Evolutionary conservation across 2,888 invertebrate genomes (phyloP).

Genomic region (Drosophila colorata): DNA sequence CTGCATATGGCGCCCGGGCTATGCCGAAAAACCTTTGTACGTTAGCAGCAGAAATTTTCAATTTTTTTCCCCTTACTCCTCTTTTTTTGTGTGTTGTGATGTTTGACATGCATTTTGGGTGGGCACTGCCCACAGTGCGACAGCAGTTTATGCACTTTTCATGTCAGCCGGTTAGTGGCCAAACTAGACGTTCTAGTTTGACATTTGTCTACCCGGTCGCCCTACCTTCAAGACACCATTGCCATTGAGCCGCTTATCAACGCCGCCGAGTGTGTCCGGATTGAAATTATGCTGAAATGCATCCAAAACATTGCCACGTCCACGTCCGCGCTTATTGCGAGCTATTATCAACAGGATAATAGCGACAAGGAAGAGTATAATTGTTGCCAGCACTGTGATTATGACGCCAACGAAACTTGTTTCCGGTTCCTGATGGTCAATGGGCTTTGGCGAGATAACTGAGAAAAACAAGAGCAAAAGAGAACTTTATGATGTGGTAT

Average conservation of each 20-base stretch:
- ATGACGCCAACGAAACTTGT: conserved; percentile 88
- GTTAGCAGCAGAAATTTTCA: conserved; percentile 37
- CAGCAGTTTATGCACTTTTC: conserved; percentile 51
- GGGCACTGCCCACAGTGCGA: conserved; percentile 35
- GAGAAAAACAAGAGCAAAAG: conserved; percentile 23
- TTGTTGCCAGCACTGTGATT: conserved; percentile 90
- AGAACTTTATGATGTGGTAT: conserved; percentile 11
- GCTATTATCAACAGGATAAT: conserved; percentile 90
- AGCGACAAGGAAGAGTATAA: conserved; percentile 89
- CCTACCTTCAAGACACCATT: conserved; percentile 85
- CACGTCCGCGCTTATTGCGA: conserved; percentile 86
- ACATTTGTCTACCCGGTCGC: neutral
- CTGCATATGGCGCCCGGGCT: conserved; percentile 61
- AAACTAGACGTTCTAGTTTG: conserved; percentile 7
- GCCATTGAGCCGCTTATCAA: conserved; percentile 85
- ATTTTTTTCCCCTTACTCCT: conserved; percentile 21
- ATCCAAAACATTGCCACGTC: conserved; percentile 85
- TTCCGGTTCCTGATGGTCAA: conserved; percentile 86
- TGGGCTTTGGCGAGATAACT: conserved; percentile 86
- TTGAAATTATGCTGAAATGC: conserved; percentile 85
- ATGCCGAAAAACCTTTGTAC: conserved; percentile 31
- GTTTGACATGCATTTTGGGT: conserved; percentile 73
- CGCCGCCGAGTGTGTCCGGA: conserved; percentile 85
- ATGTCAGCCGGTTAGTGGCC: conserved; percentile 46
- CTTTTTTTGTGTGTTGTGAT: conserved; percentile 8